Percentiles rank a stretch among this genome's conserved stretches.
These are phyloP conservation scores for Ailurus styani DNA, from an alignment of 2,113 vertebrate species.

Conservation along the genomic window DNA sequence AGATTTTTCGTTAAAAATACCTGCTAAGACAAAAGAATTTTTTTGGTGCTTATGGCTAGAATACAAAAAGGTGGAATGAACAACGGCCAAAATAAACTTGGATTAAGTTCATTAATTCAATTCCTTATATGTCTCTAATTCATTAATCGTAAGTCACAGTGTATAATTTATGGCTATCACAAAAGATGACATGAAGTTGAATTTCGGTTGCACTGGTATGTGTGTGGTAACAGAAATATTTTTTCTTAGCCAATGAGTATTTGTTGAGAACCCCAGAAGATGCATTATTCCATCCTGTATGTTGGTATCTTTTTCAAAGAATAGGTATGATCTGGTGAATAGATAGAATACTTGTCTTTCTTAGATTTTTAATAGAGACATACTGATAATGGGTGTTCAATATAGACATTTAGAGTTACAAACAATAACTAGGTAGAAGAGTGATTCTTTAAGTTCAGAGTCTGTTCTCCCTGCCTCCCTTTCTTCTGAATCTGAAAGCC, in stretches of 20 bases:
- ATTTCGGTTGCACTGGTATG: neutral
- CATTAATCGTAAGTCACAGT: slow-evolving; percentile 27
- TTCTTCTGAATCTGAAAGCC: neutral
- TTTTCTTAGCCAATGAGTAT: neutral
- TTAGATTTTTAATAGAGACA: neutral
- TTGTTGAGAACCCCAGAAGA: neutral
- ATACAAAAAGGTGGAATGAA: neutral
- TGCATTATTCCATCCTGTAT: neutral
- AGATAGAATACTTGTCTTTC: neutral
- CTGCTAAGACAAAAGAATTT: neutral
- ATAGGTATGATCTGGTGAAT: neutral
- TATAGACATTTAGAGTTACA: neutral
- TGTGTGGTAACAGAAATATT: neutral
- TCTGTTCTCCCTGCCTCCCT: neutral
- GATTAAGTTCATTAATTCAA: neutral
- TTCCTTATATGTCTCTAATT: neutral
- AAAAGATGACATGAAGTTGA: neutral
- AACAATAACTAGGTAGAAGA: neutral
- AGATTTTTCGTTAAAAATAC: slow-evolving; percentile 58
- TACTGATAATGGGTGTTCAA: neutral
- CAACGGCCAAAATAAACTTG: neutral
- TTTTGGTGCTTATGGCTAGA: slow-evolving; percentile 26
- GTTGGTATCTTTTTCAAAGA: neutral
- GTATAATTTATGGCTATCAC: neutral
- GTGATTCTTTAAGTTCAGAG: neutral